These are phyloP conservation scores for Meganola albula DNA, from an alignment of 2,888 invertebrate genomes.

Conservation along the genomic window DNA sequence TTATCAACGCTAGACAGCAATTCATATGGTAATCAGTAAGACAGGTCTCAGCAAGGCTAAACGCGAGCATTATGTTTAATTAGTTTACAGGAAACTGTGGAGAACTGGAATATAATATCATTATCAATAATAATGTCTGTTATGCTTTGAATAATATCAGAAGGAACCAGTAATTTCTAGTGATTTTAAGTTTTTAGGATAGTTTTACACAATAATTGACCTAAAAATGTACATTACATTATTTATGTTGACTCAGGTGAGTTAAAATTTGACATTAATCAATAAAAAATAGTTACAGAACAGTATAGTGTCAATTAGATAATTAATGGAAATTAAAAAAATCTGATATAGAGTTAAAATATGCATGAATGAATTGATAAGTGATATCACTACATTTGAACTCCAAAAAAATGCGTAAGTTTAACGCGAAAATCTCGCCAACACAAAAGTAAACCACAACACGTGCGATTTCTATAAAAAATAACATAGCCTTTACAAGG, in stretches of 20 bases:
- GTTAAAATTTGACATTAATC: no score
- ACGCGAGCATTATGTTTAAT: constrained; percentile 46
- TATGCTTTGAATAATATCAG: constrained; percentile 7
- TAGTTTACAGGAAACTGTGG: constrained; percentile 51
- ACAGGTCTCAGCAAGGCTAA: constrained; percentile 46
- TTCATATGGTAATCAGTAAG: constrained; percentile 63
- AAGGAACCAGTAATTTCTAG: no score
- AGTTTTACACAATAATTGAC: no score
- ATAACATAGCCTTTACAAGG: constrained; percentile 49
- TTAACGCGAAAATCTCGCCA: constrained; percentile 20
- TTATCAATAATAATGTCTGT: constrained; percentile 10
- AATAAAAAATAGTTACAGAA: no score
- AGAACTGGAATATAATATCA: constrained; percentile 18
- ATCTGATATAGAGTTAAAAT: no score
- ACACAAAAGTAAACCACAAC: constrained; percentile 26
- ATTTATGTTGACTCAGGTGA: no score
- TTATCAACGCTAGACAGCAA: constrained; percentile 56
- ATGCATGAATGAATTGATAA: no score
- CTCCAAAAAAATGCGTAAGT: constrained; percentile 14
- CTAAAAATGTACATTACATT: no score
- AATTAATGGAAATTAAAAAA: no score
- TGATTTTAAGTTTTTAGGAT: no score
- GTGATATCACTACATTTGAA: no score
- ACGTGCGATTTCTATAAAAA: constrained; percentile 46
- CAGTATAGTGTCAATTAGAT: no score